Evolutionary conservation across 2,113 vertebrate species (phyloP), one percentile per base, ranked within the genome.

Genomic region (Ageneiosus marmoratus): DNA sequence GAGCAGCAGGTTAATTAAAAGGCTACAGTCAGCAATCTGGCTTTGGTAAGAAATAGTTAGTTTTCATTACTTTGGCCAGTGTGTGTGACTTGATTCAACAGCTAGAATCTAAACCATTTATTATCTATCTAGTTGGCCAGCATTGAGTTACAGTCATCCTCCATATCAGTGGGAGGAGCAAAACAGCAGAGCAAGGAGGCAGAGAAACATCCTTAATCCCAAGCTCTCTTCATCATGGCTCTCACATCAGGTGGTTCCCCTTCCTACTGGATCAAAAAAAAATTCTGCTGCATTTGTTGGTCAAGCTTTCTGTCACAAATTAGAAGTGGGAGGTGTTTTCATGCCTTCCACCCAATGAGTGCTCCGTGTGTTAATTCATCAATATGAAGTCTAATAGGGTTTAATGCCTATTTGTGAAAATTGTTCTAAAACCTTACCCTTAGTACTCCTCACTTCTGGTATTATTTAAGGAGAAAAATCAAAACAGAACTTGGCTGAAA

Each of bases 381-480:
- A 29, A 32, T 22, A 34, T 32, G n/a, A 32, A 53, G 18, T 34
- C 4, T n/a, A 8, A 27, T 16, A 72, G 24, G n/a, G 27, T 11
- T 22, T 20, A 22, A 53, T 11, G 27, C 9, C 72, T 34, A 12
- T 22, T 29, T 50, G 46, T 72, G 46, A 73, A 27, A 44, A 5
- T 1, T 74, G 50, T 51, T 74, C 15, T 51, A 29, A 74, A 50
- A 1, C 46, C 15, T 51, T 50, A 51, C 22, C 44, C 70, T 29
- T 63, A 80, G 65, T 32, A 60, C 44, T 34, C 74, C 41, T 44
- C 27, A 16, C 29, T 29, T 44, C 29, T 73, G 51, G 72, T 11
- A 37, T 37, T 77, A 75, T 75, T 46, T 62, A 75, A 89, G 91
- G 69, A 87, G 84, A 84, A 67, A 87, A 90, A 90, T 89, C 87